phyloP scores from a whole-genome alignment of 2,888 invertebrate species.

The Troides oblongomaculatus region DNA sequence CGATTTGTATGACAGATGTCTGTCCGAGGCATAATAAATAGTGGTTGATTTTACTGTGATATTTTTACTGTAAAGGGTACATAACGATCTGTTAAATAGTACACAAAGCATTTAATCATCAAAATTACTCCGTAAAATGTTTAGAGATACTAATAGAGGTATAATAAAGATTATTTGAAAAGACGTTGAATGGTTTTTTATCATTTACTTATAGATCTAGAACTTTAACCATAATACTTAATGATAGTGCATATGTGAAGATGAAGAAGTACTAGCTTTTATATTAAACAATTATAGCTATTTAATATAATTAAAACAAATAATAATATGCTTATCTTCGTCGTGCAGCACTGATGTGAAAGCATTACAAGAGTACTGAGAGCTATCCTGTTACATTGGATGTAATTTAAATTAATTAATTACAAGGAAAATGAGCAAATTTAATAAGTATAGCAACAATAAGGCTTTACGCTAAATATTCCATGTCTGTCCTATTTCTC shows the following conservation, averaged over 20 bases:
- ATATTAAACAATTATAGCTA: neutral
- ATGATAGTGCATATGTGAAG: neutral
- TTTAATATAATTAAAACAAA: neutral
- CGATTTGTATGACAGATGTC: too few species aligned
- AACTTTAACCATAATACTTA: neutral
- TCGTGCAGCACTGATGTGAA: constrained; percentile 8
- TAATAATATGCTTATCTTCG: constrained; percentile 4
- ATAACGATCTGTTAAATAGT: too few species aligned
- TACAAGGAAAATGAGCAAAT: neutral
- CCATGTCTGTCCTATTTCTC: too few species aligned
- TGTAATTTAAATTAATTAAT: constrained; percentile 2
- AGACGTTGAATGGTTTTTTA: neutral
- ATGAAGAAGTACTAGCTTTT: neutral
- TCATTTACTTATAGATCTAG: neutral
- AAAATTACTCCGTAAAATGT: too few species aligned
- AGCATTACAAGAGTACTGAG: constrained; percentile 8
- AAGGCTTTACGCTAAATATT: neutral
- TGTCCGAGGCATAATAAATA: too few species aligned
- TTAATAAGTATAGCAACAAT: neutral
- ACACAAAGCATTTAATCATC: too few species aligned
- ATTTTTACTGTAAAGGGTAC: too few species aligned
- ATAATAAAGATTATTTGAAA: neutral
- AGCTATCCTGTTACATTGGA: neutral
- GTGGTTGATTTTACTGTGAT: too few species aligned
- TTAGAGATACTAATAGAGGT: too few species aligned